Evolutionary conservation across 2,888 invertebrate genomes (phyloP), one percentile per base, ranked within the genome.

Genomic region (Cataglyphis cursor): DNA sequence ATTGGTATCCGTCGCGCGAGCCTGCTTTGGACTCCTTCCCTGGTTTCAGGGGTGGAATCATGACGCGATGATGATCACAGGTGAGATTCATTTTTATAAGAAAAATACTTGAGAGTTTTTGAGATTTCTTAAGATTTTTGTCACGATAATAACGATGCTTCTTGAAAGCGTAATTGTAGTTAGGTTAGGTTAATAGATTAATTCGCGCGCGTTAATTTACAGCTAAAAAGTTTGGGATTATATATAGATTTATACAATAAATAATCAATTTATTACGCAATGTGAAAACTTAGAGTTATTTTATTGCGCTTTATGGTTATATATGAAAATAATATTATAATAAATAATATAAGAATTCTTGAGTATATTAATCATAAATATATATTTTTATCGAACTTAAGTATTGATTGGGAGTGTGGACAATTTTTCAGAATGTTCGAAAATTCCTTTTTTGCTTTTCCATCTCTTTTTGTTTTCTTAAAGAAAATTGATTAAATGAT

Each of bases 1-100:
- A 35, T 59, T 44, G 78, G 78, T 44, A 80, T 80, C 70, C 78
- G 70, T 78, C 44, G 59, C 31, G 72, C 44, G 48, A 38, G 54
- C 38, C 54, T 68, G 41, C 75, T 24, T 64, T 35, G 38, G 64
- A 66, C 57, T 41, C 48, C 21, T 57, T 10, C 59, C 68, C 21
- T 65, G 41, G 57, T 57, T 21, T 44, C 59, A 61, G 44, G 73
- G 59, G 6, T 70, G 72, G 12, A 31, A 41, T 48, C 8, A n/a
- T 59, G 44, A 57, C 41, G 31, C 41, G 3, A 41, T 8, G 15
- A 54, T 59, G 31, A 15, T 57, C 54, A n/a, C 38, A 3, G 64
- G 51, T 59, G 44, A 44, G 12, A 12, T 15, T 44, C 10, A 6
- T 15, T 15, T 21, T 48, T 35, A 0, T 31, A 0, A 44, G 4